phyloP scores from a whole-genome alignment of 2,797 vertebrate genomes.

The Peromyscus attwateri region DNA sequence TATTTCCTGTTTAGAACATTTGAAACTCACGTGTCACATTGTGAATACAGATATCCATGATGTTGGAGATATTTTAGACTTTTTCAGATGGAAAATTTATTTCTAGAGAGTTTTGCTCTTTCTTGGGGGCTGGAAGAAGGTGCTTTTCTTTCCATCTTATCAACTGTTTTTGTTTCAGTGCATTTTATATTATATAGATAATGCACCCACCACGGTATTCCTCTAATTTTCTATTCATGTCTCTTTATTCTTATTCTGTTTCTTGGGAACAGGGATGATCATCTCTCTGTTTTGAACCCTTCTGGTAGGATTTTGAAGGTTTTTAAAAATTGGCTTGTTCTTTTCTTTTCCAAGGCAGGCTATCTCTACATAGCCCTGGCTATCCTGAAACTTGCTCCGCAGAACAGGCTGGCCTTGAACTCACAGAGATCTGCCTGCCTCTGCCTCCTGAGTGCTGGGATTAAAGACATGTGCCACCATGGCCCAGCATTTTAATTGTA shows the following conservation, averaged over 20 bases:
- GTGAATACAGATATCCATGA: background rate
- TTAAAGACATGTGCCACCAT: background rate
- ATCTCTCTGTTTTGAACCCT: background rate
- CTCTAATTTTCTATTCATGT: background rate
- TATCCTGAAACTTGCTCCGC: background rate
- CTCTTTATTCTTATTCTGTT: slow-evolving; percentile 12
- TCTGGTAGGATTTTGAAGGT: slow-evolving; percentile 4
- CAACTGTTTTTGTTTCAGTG: background rate
- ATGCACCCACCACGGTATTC: background rate
- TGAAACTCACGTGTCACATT: background rate
- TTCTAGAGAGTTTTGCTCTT: background rate
- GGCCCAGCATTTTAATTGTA: background rate
- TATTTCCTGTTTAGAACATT: slow-evolving; percentile 28
- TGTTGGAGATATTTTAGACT: background rate
- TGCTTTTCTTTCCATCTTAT: background rate
- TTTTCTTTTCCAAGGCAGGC: background rate
- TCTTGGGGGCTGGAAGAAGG: background rate
- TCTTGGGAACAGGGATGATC: background rate
- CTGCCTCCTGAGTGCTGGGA: background rate
- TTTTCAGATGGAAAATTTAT: slow-evolving; percentile 12
- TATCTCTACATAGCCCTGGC: background rate
- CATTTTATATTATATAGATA: background rate
- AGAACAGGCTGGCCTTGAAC: background rate
- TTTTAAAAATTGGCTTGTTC: background rate
- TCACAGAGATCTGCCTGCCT: background rate